phyloP scores from a whole-genome alignment of 2,113 vertebrate genomes.

The Tachuris rubrigastra region DNA sequence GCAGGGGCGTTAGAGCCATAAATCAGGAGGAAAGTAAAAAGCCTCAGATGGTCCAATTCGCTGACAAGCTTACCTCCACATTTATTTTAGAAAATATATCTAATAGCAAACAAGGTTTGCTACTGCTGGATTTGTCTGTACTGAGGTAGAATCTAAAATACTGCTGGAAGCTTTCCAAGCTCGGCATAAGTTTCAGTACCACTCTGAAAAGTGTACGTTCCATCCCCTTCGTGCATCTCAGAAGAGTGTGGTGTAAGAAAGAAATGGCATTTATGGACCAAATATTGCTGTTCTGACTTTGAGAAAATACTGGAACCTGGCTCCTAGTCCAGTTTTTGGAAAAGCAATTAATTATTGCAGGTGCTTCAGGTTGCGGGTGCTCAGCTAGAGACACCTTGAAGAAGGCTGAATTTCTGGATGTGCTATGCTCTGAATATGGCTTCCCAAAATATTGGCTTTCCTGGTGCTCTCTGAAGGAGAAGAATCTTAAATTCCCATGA shows the following conservation, averaged over 20 bases:
- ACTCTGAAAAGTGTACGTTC: background rate
- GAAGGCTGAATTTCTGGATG: background rate
- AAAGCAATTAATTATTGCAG: constrained; percentile 4
- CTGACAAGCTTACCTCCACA: constrained; percentile 13
- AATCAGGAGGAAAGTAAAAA: constrained; percentile 33
- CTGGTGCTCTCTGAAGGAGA: background rate
- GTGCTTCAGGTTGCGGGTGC: background rate
- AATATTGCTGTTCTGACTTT: background rate
- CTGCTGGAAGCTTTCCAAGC: constrained; percentile 1
- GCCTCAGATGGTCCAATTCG: constrained; percentile 28
- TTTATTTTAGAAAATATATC: constrained; percentile 16
- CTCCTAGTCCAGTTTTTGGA: background rate
- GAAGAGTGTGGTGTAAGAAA: background rate
- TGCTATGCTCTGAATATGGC: background rate
- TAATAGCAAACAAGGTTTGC: constrained; percentile 6
- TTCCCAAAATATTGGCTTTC: background rate
- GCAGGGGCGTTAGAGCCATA: background rate
- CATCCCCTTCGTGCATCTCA: background rate
- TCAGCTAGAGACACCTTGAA: background rate
- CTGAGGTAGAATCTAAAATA: background rate
- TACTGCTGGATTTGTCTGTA: background rate
- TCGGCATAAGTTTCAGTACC: background rate
- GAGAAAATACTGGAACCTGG: background rate
- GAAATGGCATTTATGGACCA: background rate
- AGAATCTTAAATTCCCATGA: background rate